Percentiles rank a stretch among this genome's conserved stretches.
phyloP scores from a whole-genome alignment of 2,113 vertebrate genomes.

The Mobula birostris region DNA sequence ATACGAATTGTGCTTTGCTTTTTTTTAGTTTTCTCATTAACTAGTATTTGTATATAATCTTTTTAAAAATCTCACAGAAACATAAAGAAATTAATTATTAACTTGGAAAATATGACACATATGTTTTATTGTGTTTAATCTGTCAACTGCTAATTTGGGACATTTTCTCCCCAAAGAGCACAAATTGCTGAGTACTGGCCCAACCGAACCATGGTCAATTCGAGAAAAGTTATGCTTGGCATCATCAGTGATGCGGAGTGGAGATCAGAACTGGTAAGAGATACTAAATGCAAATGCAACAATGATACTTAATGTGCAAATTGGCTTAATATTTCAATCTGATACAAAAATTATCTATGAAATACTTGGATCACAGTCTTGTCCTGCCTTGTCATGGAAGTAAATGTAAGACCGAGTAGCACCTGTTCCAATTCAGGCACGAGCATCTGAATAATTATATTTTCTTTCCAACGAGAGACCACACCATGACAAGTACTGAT shows the following conservation, averaged over 20 bases:
- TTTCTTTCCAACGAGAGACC: no score
- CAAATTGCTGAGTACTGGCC: conserved; percentile 83
- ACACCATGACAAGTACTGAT: no score
- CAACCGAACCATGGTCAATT: conserved; percentile 93
- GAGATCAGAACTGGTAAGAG: conserved; percentile 93
- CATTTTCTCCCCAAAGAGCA: conserved; percentile 65
- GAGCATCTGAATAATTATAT: no score
- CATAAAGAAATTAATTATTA: neutral
- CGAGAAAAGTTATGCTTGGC: conserved; percentile 93
- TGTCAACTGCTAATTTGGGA: neutral
- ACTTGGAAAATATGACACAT: neutral
- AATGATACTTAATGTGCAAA: neutral
- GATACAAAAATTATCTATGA: neutral
- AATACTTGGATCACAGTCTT: no score
- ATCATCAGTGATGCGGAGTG: conserved; percentile 95
- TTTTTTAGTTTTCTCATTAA: neutral
- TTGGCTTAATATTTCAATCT: neutral
- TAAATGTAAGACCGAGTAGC: no score
- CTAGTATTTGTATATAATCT: neutral
- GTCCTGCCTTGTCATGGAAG: no score
- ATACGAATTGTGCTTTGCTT: neutral
- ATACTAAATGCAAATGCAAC: neutral
- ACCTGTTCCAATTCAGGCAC: no score
- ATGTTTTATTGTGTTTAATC: neutral
- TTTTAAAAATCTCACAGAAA: neutral